phyloP scores from a whole-genome alignment of 2,888 invertebrate genomes.

The Nysson spinosus region DNA sequence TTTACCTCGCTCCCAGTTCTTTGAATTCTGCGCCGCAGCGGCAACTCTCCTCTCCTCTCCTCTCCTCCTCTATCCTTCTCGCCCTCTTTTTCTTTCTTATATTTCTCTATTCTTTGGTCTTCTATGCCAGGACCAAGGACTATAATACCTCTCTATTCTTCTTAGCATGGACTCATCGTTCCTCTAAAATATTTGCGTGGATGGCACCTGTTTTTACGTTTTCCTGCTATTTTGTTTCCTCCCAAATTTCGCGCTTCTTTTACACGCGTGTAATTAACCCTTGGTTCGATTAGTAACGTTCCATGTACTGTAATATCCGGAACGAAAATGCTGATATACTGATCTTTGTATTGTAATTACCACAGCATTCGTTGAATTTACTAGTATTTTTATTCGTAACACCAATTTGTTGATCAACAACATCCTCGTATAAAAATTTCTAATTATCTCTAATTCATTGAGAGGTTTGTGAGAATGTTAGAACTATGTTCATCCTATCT shows the following conservation, averaged over 20 bases:
- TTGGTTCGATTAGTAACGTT: slow-evolving; percentile 7
- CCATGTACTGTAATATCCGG: too few relatives aligned
- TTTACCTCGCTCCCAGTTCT: slow-evolving; percentile 75
- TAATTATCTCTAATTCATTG: too few relatives aligned
- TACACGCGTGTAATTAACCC: too few relatives aligned
- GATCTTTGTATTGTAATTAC: too few relatives aligned
- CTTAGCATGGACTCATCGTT: slow-evolving; percentile 12
- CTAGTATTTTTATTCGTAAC: too few relatives aligned
- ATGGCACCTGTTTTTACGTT: slow-evolving; percentile 18
- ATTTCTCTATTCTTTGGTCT: slow-evolving; percentile 23
- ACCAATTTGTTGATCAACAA: too few relatives aligned
- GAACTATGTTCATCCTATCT: too few relatives aligned
- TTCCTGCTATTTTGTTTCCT: neutral
- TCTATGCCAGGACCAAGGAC: slow-evolving; percentile 34
- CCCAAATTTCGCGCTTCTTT: neutral
- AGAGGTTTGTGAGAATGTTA: too few relatives aligned
- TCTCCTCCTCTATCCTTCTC: slow-evolving; percentile 20
- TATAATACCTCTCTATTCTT: slow-evolving; percentile 15
- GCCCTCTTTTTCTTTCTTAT: slow-evolving; percentile 18
- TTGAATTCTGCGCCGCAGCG: slow-evolving; percentile 70
- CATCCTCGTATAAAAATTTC: too few relatives aligned
- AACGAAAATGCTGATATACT: too few relatives aligned
- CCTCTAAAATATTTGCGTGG: slow-evolving; percentile 22
- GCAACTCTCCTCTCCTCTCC: slow-evolving; percentile 49
- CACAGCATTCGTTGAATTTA: too few relatives aligned